Conservation (phyloP, 2,888 invertebrate genomes). For the Cataglyphis altisquamis region DNA sequence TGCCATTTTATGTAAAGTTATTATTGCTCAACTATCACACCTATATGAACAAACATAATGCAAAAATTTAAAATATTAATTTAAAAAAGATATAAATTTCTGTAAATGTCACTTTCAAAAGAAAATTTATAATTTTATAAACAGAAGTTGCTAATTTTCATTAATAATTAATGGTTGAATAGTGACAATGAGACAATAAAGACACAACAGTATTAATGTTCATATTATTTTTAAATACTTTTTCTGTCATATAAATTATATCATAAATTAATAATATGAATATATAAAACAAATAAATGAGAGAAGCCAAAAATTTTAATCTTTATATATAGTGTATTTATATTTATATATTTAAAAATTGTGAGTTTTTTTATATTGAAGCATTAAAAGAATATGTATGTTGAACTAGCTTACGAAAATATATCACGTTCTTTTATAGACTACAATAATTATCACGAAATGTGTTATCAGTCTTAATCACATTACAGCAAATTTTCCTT, state of each 20-base stretch:
- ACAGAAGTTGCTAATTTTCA: constrained; percentile 17
- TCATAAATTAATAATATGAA: constrained; percentile 7
- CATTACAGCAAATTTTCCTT: constrained; percentile 64
- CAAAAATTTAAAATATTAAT: constrained; percentile 20
- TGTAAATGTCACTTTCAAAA: neutral
- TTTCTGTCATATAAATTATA: neutral
- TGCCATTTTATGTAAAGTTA: neutral
- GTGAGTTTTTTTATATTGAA: constrained; percentile 26
- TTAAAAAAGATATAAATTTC: constrained; percentile 18
- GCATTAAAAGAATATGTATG: constrained; percentile 62
- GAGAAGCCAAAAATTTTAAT: neutral
- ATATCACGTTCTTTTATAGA: constrained; percentile 77
- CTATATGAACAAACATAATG: neutral
- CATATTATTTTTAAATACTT: neutral
- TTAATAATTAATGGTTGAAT: neutral
- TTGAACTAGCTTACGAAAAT: constrained; percentile 81
- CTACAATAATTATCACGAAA: constrained; percentile 77
- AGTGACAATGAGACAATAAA: neutral
- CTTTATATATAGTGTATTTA: neutral
- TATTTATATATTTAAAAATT: constrained; percentile 23
- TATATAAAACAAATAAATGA: constrained; percentile 7
- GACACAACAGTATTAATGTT: neutral
- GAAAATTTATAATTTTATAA: neutral
- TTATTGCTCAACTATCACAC: neutral
- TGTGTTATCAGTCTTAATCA: constrained; percentile 80